phyloP scores from a whole-genome alignment of 2,888 invertebrate genomes.

The Lochmaea capreae region DNA sequence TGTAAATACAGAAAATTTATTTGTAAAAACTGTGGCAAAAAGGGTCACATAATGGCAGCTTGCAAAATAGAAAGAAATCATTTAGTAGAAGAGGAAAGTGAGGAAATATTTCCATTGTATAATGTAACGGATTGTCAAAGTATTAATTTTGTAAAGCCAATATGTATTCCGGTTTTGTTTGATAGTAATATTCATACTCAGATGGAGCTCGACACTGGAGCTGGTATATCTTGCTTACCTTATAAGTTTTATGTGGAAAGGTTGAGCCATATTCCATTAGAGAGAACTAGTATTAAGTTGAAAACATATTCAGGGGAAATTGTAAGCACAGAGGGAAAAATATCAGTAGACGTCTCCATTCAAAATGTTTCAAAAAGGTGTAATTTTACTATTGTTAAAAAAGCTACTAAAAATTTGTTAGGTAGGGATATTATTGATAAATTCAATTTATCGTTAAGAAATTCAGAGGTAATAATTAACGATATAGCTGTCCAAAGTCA shows the following conservation, averaged over 20 bases:
- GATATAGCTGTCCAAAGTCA: slow-evolving; percentile 11
- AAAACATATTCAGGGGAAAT: slow-evolving; percentile 5
- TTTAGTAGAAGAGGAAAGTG: slow-evolving; percentile 13
- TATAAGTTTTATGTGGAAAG: slow-evolving; percentile 12
- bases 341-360: background rate
- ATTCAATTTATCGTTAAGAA: slow-evolving; percentile 3
- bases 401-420: slow-evolving; percentile 18
- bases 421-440: too few relatives aligned
- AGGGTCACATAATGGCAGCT: slow-evolving; percentile 22
- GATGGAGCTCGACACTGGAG: slow-evolving; percentile 25
- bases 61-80: slow-evolving; percentile 19
- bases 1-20: slow-evolving; percentile 25
- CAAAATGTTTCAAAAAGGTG: slow-evolving; percentile 15
- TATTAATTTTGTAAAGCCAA: slow-evolving; percentile 15
- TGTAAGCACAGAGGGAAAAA: slow-evolving; percentile 4
- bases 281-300: slow-evolving; percentile 6
- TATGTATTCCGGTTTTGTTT: slow-evolving; percentile 2
- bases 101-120: slow-evolving; percentile 10
- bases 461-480: slow-evolving; percentile 9
- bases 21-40: slow-evolving; percentile 27
- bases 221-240: slow-evolving; percentile 21
- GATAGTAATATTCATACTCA: background rate
- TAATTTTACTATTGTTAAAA: slow-evolving; percentile 12
- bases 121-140: background rate
- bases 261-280: slow-evolving; percentile 9